These are phyloP conservation scores for Oryzias woworae DNA, from an alignment of 2,113 vertebrate species.

Conservation along the genomic window DNA sequence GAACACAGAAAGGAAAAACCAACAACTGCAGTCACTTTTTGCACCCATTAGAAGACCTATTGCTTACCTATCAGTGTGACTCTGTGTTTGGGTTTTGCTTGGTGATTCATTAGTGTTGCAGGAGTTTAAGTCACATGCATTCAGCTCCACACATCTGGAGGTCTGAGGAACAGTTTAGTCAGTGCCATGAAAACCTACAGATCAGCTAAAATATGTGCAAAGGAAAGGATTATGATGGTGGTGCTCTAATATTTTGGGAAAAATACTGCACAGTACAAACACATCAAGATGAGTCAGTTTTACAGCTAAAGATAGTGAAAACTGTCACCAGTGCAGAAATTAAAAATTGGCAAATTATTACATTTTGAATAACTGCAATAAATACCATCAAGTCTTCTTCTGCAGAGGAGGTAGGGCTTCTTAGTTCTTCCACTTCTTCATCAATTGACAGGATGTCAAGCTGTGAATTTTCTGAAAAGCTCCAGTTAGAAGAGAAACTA, in stretches of 20 bases:
- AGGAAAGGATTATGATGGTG: not conserved
- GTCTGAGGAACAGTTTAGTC: conserved; percentile 40
- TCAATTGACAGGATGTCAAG: not conserved
- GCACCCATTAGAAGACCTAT: not conserved
- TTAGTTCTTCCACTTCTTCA: conserved; percentile 4
- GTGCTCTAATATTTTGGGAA: too few species aligned
- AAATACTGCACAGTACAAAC: not conserved
- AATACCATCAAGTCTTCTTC: conserved; percentile 24
- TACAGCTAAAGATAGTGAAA: not conserved
- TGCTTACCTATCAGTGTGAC: conserved; percentile 49
- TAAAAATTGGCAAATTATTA: not conserved
- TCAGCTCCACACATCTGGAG: conserved; percentile 11
- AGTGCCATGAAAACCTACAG: not conserved
- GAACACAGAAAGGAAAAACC: not conserved
- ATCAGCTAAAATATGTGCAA: not conserved
- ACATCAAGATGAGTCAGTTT: conserved; percentile 1
- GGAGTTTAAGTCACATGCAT: conserved; percentile 18
- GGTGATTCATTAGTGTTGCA: conserved; percentile 11
- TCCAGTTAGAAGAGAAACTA: conserved; percentile 26
- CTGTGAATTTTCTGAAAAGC: not conserved
- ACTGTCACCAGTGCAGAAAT: not conserved
- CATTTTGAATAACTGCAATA: not conserved
- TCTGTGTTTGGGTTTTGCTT: conserved; percentile 16
- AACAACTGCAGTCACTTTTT: not conserved
- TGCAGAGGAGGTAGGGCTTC: not conserved